Conservation (phyloP, 2,888 invertebrate species). For the Machimus atricapillus region DNA sequence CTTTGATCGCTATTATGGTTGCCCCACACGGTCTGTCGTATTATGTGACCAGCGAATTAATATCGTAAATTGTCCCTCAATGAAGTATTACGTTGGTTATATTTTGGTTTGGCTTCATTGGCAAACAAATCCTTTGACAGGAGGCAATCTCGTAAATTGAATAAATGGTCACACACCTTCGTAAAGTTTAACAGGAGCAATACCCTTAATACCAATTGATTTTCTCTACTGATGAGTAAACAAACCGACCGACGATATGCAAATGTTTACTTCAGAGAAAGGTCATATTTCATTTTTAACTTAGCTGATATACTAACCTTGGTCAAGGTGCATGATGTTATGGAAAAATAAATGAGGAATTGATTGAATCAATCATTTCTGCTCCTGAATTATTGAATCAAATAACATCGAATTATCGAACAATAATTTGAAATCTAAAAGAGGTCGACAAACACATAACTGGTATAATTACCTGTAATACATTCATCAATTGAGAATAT, state of each 20-base stretch:
- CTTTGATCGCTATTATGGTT: neutral
- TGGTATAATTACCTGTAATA: no score
- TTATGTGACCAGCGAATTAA: neutral
- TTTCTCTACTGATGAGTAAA: neutral
- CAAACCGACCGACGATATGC: neutral
- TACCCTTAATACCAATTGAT: neutral
- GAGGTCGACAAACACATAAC: no score
- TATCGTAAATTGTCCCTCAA: neutral
- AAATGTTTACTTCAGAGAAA: neutral
- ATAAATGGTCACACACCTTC: neutral
- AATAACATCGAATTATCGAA: neutral
- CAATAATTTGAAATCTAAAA: no score
- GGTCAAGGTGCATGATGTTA: neutral
- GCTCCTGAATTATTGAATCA: neutral
- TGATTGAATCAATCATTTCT: neutral
- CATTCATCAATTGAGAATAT: no score
- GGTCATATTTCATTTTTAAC: neutral
- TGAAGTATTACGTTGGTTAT: neutral
- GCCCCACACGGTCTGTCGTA: neutral
- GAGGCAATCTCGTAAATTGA: neutral
- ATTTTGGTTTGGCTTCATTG: neutral
- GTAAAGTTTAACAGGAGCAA: neutral
- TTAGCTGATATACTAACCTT: neutral
- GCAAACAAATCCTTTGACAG: neutral
- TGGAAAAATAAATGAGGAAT: neutral